Base-by-base conservation (phyloP, 37 sponge, comb jelly and placozoan genomes). In the Cliona cf. orientalis region DNA sequence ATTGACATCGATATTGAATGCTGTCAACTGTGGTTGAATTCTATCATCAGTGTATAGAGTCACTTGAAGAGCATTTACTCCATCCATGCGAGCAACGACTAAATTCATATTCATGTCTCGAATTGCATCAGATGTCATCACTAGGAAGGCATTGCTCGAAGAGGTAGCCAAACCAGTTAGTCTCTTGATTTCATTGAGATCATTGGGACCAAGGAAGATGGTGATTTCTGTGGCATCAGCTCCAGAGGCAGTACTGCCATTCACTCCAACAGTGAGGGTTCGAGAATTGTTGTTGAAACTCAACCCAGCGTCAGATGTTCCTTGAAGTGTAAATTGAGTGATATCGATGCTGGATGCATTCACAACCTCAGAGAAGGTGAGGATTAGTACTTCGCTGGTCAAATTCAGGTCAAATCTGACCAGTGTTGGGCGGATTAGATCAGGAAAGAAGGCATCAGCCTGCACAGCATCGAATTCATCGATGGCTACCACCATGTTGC, bases 101-200 rank as follows among this genome's bases (percentile, higher is more conserved):
- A 22, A 25, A 72, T 94, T 94, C 39, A 43, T 49, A 66, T 90
- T 90, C 91, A 94, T 90, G 53, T 94, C 95, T 45, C 56, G 9
- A 26, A 94, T 73, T 41, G 84, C 73, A 39, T 31, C 42, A 42
- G 83, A 71, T 29, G 78, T 80, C n/a, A 80, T 25, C 31, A 58
- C 66, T 11, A 93, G 29, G 46, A 64, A 96, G 6, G 94, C 81
- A 57, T 86, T 80, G 32, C 33, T 23, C 7, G 9, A 12, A 5
- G 79, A 80, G 1, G 84, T 85, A 1, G 86, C 93, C 26, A 96
- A 69, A 29, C 49, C 41, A 33, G 62, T 70, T 23, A 91, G 80
- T 25, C 84, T 67, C 71, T 96, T 96, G 79, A 96, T 93, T 42
- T 90, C 97, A 84, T 96, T 96, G 55, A 96, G 81, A 56, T 96